Percentiles rank a stretch among this genome's conserved stretches.
Conservation (phyloP, 2,113 vertebrate species). For the Catagonus wagneri region DNA sequence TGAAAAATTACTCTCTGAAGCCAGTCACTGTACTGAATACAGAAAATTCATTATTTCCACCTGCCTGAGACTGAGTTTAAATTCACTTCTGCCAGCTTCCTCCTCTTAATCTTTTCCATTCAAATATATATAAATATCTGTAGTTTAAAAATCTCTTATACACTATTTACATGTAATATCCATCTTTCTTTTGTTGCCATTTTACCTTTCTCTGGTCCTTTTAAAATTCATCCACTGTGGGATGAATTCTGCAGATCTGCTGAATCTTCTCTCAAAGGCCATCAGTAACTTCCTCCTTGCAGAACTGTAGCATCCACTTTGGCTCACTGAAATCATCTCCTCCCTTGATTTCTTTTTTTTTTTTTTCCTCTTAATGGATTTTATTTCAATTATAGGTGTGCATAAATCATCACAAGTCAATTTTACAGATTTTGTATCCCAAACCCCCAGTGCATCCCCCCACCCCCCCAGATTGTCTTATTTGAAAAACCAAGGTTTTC, state of each 20-base stretch:
- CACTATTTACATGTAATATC: neutral
- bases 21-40: neutral
- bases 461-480: no score
- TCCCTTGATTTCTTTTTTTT: neutral
- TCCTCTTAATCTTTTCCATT: neutral
- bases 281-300: neutral
- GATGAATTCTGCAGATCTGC: neutral
- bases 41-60: neutral
- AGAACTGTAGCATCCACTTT: neutral
- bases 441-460: no score
- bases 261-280: neutral
- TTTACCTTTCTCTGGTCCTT: neutral
- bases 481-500: no score
- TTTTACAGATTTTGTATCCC: no score
- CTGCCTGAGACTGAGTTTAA: neutral
- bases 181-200: neutral
- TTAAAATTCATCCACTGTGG: neutral
- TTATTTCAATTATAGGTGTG: no score
- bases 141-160: neutral
- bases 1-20: neutral
- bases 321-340: neutral
- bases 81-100: neutral
- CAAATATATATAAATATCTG: neutral
- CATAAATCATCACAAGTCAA: no score
- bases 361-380: no score